Base-by-base conservation (phyloP, 2,797 vertebrate species). In the Bradypodion ventrale region DNA sequence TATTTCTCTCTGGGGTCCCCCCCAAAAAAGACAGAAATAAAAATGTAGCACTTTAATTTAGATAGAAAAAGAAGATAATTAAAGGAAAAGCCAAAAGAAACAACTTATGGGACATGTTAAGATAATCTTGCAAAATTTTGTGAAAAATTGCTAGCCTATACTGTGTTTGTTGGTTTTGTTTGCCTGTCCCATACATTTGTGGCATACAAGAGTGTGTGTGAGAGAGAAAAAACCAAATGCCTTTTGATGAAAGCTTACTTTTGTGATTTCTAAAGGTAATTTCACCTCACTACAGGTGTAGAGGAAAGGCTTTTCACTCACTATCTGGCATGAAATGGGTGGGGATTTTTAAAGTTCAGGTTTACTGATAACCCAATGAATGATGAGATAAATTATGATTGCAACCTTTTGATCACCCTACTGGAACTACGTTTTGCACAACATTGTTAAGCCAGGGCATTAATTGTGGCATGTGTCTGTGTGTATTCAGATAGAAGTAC, bases 1-100 rank as follows among this genome's bases (percentile, higher is more conserved):
- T 91, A 94, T 92, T 93, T 92, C 91, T 70, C 88, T 85, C 85
- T 85, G 88, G 92, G 93, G 91, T 84, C 5, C 83, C 73, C 91
- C 84, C 88, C 88, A 89, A 92, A 95, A 93, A 80, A 88, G 83
- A 86, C 1, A 83, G 89, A 74, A 90, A 87, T 42, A 80, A 79
- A 69, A 90, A 86, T 37, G 80, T 73, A 46, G 87, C 9, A 29
- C 63, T 59, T 76, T 73, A n/a, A 56, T 62, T 49, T 2, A 77
- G 6, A 69, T 85, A 81, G n/a, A 44, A 74, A 65, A 80, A 27
- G 21, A 2, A 25, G 78, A 70, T 89, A 46, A 85, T 82, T 72
- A 63, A 52, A 89, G 37, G 84, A 78, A 78, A 73, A 70, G 13
- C 27, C 7, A 82, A 87, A 76, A 72, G 80, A 91, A 70, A 7